Conservation (phyloP, 1,140 invertebrate genomes). For the Dolichoris vasculosae region DNA sequence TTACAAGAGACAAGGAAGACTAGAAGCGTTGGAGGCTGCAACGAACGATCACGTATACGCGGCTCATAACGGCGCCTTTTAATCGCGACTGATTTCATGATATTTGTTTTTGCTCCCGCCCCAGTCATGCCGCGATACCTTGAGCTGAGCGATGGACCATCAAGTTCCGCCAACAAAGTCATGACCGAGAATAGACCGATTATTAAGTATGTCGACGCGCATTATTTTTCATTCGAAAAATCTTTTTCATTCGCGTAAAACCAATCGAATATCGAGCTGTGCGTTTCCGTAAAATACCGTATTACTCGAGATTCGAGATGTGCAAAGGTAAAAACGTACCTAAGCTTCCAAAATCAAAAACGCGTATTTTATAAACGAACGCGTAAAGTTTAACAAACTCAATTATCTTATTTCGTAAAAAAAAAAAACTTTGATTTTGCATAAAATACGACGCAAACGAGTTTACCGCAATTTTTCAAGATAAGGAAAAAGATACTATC, state of each 20-base stretch:
- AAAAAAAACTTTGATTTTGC: no score
- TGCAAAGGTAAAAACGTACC: no score
- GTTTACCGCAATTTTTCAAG: no score
- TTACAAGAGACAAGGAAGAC: constrained; percentile 42
- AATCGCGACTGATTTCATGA: constrained; percentile 46
- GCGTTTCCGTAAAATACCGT: not conserved
- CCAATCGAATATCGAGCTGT: not conserved
- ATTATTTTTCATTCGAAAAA: constrained; percentile 23
- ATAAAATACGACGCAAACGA: no score
- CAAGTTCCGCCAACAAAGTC: constrained; percentile 59
- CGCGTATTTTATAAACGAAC: no score
- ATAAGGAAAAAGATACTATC: no score
- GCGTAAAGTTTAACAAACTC: no score
- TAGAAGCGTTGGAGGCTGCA: constrained; percentile 53
- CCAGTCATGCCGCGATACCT: constrained; percentile 45
- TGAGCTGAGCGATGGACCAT: constrained; percentile 60
- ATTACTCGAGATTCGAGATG: not conserved
- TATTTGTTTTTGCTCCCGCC: constrained; percentile 36
- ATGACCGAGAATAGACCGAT: constrained; percentile 42
- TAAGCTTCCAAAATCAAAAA: no score
- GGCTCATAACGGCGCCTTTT: constrained; percentile 13
- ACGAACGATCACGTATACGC: not conserved
- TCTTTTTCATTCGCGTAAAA: constrained; percentile 32
- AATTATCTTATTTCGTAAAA: no score
- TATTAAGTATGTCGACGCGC: constrained; percentile 39